phyloP scores from a whole-genome alignment of 1,140 invertebrate genomes.

The Drosophila mayri region DNA sequence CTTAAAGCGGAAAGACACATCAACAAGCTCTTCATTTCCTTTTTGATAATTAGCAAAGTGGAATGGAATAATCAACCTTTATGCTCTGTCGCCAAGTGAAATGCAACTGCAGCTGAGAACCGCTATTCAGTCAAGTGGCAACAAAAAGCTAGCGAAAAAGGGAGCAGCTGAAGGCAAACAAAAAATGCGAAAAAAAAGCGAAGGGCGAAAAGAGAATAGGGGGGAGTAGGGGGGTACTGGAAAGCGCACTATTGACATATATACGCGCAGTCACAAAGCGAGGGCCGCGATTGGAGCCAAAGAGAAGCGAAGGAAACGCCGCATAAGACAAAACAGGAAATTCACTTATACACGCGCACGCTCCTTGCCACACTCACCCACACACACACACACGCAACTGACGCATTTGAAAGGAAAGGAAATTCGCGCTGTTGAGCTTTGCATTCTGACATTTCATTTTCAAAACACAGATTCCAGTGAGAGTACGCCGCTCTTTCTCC shows the following conservation, averaged over 20 bases:
- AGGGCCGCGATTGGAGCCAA: slow-evolving; percentile 35
- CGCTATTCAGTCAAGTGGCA: slow-evolving; percentile 80
- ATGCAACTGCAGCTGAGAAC: slow-evolving; percentile 55
- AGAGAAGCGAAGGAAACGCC: slow-evolving; percentile 64
- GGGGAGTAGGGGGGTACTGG: slow-evolving; percentile 53
- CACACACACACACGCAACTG: slow-evolving; percentile 8
- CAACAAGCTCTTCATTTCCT: slow-evolving; percentile 23
- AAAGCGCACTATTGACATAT: slow-evolving; percentile 85
- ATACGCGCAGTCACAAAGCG: slow-evolving; percentile 75
- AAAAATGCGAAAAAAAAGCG: slow-evolving; percentile 34
- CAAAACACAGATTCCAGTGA: slow-evolving; percentile 78
- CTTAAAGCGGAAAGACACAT: neutral
- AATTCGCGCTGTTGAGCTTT: slow-evolving; percentile 80
- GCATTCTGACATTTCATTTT: slow-evolving; percentile 78
- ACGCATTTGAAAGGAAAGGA: slow-evolving; percentile 42
- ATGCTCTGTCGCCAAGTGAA: slow-evolving; percentile 53
- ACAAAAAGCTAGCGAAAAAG: slow-evolving; percentile 50
- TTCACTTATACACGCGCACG: slow-evolving; percentile 67
- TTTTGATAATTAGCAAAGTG: slow-evolving; percentile 35
- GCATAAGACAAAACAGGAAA: slow-evolving; percentile 80
- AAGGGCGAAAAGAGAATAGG: slow-evolving; percentile 24
- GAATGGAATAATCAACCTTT: slow-evolving; percentile 41
- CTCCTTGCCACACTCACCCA: slow-evolving; percentile 2
- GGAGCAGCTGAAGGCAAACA: slow-evolving; percentile 59
- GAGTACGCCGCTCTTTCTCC: slow-evolving; percentile 14